Evolutionary conservation across 2,113 vertebrate genomes (phyloP).

Genomic region (Bettongia penicillata): DNA sequence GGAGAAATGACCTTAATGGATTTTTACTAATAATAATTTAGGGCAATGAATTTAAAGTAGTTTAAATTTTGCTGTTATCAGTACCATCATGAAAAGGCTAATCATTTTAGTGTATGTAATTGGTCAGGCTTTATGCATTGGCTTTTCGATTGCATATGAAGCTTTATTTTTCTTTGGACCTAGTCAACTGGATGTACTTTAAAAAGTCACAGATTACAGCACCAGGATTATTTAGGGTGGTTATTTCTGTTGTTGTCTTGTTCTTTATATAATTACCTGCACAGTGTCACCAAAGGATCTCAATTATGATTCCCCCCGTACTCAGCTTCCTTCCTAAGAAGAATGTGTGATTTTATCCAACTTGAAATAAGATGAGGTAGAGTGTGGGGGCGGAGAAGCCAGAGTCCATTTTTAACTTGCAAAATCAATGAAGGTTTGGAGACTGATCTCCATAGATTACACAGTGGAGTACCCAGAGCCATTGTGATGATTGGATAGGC

Average conservation of each 20-base stretch:
- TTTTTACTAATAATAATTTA: conserved; percentile 15
- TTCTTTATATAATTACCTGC: background rate
- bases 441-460: background rate
- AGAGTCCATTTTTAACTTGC: background rate
- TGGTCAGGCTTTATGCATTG: conserved; percentile 33
- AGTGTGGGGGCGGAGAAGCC: background rate
- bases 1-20: background rate
- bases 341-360: background rate
- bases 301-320: background rate
- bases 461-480: background rate
- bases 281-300: background rate
- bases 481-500: background rate
- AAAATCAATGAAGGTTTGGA: conserved; percentile 12
- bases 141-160: conserved; percentile 34
- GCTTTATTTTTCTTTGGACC: conserved; percentile 27
- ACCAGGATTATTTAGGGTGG: background rate
- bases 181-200: background rate
- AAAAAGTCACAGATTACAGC: background rate
- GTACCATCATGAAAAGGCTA: background rate
- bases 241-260: conserved; percentile 26
- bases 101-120: background rate
- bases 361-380: background rate
- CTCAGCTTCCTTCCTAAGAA: conserved; percentile 12
- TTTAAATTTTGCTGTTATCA: background rate
- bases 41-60: background rate